phyloP scores from a whole-genome alignment of 2,113 vertebrate species.

The Mirounga angustirostris region DNA sequence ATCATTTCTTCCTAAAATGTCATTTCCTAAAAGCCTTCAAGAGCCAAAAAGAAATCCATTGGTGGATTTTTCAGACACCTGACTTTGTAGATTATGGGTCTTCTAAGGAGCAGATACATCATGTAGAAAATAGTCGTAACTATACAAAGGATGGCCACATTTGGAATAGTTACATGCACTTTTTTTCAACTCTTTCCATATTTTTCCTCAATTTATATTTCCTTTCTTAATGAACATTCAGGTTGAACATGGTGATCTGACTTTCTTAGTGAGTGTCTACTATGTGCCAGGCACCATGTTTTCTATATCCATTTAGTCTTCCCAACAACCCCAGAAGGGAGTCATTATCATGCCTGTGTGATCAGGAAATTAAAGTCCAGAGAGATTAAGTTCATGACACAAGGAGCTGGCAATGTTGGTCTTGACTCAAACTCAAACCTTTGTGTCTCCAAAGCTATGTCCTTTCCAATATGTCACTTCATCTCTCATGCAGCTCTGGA shows the following conservation, averaged over 20 bases:
- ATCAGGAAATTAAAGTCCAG: neutral
- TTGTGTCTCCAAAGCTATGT: neutral
- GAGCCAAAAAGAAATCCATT: neutral
- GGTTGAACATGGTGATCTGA: neutral
- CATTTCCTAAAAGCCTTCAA: neutral
- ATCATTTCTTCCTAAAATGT: neutral
- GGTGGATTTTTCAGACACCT: neutral
- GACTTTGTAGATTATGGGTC: neutral
- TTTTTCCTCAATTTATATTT: neutral
- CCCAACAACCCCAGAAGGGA: neutral
- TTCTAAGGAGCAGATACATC: neutral
- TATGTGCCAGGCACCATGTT: neutral
- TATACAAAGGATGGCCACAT: neutral
- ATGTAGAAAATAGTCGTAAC: neutral
- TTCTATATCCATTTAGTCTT: constrained; percentile 10
- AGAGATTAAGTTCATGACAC: neutral
- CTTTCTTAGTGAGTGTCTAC: neutral
- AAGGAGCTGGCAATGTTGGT: neutral
- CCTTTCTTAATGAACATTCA: neutral
- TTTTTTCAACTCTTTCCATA: neutral
- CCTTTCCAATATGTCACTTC: neutral
- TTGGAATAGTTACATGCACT: neutral
- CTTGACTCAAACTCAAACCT: neutral
- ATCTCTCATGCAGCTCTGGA: neutral
- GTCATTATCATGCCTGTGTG: neutral